These are phyloP conservation scores for Paragorgia papillata DNA, from an alignment of 92 coral and sea anemone genomes.

Conservation along the genomic window DNA sequence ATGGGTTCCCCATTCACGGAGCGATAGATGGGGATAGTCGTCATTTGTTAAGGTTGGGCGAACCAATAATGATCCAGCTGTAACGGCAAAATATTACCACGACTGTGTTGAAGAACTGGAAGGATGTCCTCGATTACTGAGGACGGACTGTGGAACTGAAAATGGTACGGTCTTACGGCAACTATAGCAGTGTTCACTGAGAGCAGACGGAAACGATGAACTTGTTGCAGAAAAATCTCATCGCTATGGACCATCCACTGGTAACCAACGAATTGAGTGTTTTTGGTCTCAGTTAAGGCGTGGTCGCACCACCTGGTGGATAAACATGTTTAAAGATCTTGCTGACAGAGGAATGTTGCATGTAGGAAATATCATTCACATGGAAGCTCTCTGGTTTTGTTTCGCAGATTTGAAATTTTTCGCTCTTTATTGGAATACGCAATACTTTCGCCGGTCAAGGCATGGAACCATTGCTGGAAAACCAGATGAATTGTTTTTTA, in stretches of 20 bases:
- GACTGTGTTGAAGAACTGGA: slow-evolving; percentile 38
- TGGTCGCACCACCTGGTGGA: slow-evolving; percentile 48
- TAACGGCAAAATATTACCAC: slow-evolving; percentile 12
- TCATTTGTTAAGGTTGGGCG: slow-evolving; percentile 20
- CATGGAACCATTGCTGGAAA: slow-evolving; percentile 20
- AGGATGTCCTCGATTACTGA: slow-evolving; percentile 27
- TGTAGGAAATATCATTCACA: neutral
- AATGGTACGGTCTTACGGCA: slow-evolving; percentile 34
- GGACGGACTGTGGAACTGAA: slow-evolving; percentile 48
- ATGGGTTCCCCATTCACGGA: slow-evolving; percentile 43
- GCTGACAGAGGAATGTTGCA: slow-evolving; percentile 20
- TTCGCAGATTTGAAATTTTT: slow-evolving; percentile 17
- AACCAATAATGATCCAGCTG: slow-evolving; percentile 42
- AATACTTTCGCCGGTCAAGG: slow-evolving; percentile 16
- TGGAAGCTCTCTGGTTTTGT: slow-evolving; percentile 12
- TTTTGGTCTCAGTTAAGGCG: slow-evolving; percentile 24
- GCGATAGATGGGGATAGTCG: slow-evolving; percentile 44
- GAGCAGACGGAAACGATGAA: slow-evolving; percentile 33
- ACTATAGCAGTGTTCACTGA: slow-evolving; percentile 17
- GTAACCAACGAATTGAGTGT: slow-evolving; percentile 17
- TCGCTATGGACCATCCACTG: slow-evolving; percentile 19
- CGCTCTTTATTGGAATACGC: slow-evolving; percentile 14
- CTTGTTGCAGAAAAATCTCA: slow-evolving; percentile 42
- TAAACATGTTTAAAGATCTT: slow-evolving; percentile 42
- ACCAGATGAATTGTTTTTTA: slow-evolving; percentile 7